Conservation (phyloP, 2,888 invertebrate species). For the Lithophane ornitopus region DNA sequence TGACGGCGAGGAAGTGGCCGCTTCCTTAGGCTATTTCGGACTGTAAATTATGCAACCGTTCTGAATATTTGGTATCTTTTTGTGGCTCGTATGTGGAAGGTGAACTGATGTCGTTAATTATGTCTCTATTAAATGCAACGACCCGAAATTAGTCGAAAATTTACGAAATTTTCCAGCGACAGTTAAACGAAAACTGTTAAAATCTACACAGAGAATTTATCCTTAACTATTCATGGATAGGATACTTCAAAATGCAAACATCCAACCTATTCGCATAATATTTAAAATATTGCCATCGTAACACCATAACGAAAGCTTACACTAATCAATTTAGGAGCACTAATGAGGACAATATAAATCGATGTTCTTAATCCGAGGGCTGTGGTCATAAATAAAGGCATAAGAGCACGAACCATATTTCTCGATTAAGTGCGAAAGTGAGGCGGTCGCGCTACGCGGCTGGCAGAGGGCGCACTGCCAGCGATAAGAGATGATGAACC, state of each 20-base stretch:
- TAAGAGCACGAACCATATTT: slow-evolving; percentile 89
- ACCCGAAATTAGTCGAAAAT: not conserved
- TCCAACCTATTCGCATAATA: slow-evolving; percentile 10
- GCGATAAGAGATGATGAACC: slow-evolving; percentile 59
- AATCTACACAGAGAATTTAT: not conserved
- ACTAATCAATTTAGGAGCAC: slow-evolving; percentile 86
- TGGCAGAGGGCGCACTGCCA: slow-evolving; percentile 44
- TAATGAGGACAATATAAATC: slow-evolving; percentile 89
- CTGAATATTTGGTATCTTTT: slow-evolving; percentile 73
- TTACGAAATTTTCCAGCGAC: not conserved
- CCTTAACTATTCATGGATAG: not conserved
- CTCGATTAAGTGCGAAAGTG: slow-evolving; percentile 90
- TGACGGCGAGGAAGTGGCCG: slow-evolving; percentile 71
- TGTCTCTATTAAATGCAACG: slow-evolving; percentile 41
- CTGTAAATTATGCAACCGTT: slow-evolving; percentile 77
- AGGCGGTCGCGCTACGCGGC: slow-evolving; percentile 76
- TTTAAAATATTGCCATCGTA: slow-evolving; percentile 59
- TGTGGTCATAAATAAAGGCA: slow-evolving; percentile 88
- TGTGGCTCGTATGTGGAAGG: slow-evolving; percentile 57
- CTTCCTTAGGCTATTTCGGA: slow-evolving; percentile 79
- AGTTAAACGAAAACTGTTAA: not conserved
- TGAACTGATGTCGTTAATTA: slow-evolving; percentile 53
- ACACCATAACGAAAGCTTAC: slow-evolving; percentile 74
- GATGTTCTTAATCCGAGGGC: slow-evolving; percentile 86
- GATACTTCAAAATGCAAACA: not conserved